Evolutionary conservation across 2,113 vertebrate genomes (phyloP), one percentile per base, ranked within the genome.

Genomic region (Peromyscus californicus): DNA sequence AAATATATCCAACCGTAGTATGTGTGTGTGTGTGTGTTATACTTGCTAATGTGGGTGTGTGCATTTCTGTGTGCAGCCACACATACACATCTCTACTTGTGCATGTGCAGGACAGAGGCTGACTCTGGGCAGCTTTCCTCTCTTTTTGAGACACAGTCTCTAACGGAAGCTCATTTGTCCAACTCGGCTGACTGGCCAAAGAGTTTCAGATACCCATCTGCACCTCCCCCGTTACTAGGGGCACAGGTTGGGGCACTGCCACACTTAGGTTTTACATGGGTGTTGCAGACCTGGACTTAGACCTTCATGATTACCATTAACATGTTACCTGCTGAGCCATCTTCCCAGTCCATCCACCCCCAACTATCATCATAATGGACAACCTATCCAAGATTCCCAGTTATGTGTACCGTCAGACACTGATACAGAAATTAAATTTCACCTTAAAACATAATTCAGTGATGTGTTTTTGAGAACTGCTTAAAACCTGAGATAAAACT

Each of bases 391-490:
- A 95, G 51, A 85, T 65, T 0, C 17, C 33, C 12, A 33, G 54
- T 39, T 96, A 87, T 54, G 63, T 54, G 13, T 57, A 57, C 11
- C 19, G 26, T 82, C 45, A 95, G 76, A 78, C 12, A 86, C 15
- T 33, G 63, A 91, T 75, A 84, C 26, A 70, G 17, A 36, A 88
- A 45, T 79, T 69, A 95, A 63, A 26, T 63, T 69, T 80, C 83
- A 84, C 8, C 26, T 59, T 92, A 59, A 95, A 93, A 42, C 80
- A 59, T 9, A 17, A 29, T 88, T 31, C 82, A 57, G 11, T 65
- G 13, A 80, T 84, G 63, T 13, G 93, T 70, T 90, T 97, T 92
- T 33, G 31, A 97, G 74, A 97, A 57, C 31, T 87, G 39, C 72
- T 94, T 95, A 83, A 79, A 79, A 57, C n/a, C 57, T 94, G 61